Base-by-base conservation (phyloP, 2,888 invertebrate genomes). In the Acleris emargana region DNA sequence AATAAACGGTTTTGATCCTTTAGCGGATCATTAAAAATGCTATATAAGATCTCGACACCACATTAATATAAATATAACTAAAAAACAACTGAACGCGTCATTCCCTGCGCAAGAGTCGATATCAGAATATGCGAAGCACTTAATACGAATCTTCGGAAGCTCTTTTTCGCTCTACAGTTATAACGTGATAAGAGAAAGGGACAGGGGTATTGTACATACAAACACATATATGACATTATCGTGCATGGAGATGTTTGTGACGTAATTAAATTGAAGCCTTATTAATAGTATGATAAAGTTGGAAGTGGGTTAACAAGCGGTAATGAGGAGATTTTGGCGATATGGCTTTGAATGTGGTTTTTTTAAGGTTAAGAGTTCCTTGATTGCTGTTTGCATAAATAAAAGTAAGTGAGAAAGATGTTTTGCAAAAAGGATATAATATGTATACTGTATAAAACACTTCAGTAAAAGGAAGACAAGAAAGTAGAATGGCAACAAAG, bases 171-270 rank as follows among this genome's bases (percentile, higher is more conserved):
- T 17, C 9, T 2, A 25, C 25, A 45, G 5, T 16, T 4, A 17
- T 52, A 17, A 52, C 17, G n/a, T 1, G 0, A 16, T 57, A n/a
- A 32, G 13, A 47, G 16, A 16, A 69, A 69, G 71, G 71, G 66
- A 68, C 68, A 68, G 43, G 62, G 58, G 17, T 32, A 62, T 71
- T 67, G 69, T 71, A 73, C 69, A 60, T 28, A 52, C 68, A 69
- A 72, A 72, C 1, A 70, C 69, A 68, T 72, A 68, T 67, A 73
- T 74, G 69, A 73, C 71, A 69, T 72, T 52, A n/a, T 51, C 58
- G 45, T 47, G 20, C 17, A 45, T 22, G 5, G 11, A 54, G 58
- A 38, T 38, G 58, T 45, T 53, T 47, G n/a, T 32, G 13, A 25
- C 18, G 9, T 38, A 1, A 20, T 58, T 58, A 22, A 54, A 63